Conservation (phyloP, 2,113 vertebrate species). For the Paraplagusia blochii region DNA sequence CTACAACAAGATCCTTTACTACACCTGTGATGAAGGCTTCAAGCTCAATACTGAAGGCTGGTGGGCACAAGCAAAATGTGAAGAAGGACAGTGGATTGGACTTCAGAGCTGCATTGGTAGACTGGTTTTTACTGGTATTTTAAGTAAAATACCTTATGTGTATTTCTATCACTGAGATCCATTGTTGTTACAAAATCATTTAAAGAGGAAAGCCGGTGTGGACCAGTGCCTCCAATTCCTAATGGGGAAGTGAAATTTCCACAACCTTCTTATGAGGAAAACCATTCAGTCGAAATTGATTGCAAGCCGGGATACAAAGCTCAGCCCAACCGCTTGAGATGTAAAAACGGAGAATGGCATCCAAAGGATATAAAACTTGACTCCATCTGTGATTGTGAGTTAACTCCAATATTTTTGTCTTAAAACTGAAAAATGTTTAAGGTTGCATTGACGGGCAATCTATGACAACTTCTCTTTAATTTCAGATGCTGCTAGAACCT, state of each 20-base stretch:
- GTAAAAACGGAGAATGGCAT: conserved; percentile 11
- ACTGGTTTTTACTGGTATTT: no score
- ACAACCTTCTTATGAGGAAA: rapidly evolving
- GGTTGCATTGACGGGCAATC: no score
- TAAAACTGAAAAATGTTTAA: not conserved
- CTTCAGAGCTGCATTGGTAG: conserved; percentile 51
- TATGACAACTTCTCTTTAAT: not conserved
- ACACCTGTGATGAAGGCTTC: conserved; percentile 36
- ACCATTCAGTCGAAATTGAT: rapidly evolving
- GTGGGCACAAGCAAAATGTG: conserved; percentile 52
- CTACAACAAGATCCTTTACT: not conserved
- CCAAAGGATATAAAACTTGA: rapidly evolving
- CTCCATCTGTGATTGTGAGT: conserved; percentile 48
- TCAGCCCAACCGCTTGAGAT: rapidly evolving
- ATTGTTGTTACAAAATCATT: not conserved
- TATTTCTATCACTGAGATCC: not conserved
- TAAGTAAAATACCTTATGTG: no score
- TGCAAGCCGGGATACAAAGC: conserved; percentile 16
- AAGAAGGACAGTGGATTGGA: rapidly evolving
- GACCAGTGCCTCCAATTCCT: conserved; percentile 31
- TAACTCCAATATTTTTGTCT: not conserved
- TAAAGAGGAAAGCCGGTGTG: conserved; percentile 30
- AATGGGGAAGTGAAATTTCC: rapidly evolving
- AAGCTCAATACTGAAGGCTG: conserved; percentile 37
- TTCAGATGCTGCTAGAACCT: not conserved